Base-by-base conservation (phyloP, 2,888 invertebrate genomes). In the Brachyopa scutellaris region DNA sequence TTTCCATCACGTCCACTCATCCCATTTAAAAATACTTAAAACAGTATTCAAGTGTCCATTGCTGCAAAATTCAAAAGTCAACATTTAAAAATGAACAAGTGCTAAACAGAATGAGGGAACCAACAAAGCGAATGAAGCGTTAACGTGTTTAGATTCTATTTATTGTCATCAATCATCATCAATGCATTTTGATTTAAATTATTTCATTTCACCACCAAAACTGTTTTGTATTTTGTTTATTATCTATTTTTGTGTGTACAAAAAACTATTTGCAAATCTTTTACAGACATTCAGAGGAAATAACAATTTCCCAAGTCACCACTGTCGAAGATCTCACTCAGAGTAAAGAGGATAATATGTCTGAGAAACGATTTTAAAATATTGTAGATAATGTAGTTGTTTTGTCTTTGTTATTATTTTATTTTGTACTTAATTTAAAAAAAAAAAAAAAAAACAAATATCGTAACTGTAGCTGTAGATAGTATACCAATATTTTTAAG, bases 261-360 rank as follows among this genome's bases (percentile, higher is more conserved):
- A 31, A 59, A 61, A n/a, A n/a, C n/a, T 15, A 69, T 74, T 64
- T 77, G 53, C 6, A 74, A 84, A 83, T 82, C 73, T 83, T 61
- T 86, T 86, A 64, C 87, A 89, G 89, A 84, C 84, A 88, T 64
- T 53, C 87, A 2, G 84, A 78, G 33, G 85, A 87, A 64, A 84
- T 87, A 53, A 87, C 88, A 7, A 86, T 86, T 79, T 87, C 88
- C 15, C 85, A 88, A 85, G 85, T 87, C 69, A 87, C 87, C n/a
- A 86, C 85, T 62, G 85, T 85, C 17, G 85, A 85, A 78, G 85
- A 85, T 83, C 83, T 85, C 83, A 67, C 72, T 62, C 70, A 82
- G 59, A 82, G 69, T 67, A 70, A 77, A 66, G 82, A 82, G 61
- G 82, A 82, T 31, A 77, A 78, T 62, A 74, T 29, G 69, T 62